Evolutionary conservation across 2,113 vertebrate species (phyloP).

Genomic region (Pollachius pollachius): DNA sequence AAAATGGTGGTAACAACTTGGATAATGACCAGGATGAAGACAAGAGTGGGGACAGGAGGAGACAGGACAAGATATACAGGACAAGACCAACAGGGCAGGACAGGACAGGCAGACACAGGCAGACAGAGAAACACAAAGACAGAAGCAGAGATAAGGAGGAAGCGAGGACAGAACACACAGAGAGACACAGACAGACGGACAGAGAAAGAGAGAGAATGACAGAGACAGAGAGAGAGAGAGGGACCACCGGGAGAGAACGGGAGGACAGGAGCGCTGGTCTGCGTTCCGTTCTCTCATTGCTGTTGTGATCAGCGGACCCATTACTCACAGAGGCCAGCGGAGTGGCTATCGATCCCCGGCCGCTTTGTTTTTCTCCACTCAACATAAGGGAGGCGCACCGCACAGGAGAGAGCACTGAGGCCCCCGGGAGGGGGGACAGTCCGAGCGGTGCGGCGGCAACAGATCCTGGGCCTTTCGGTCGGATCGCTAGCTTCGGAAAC

Average conservation of each 20-base stretch:
- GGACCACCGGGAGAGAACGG: not conserved
- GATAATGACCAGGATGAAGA: too few species aligned
- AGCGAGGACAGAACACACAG: not conserved
- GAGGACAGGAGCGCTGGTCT: not conserved
- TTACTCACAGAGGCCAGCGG: constrained; percentile 67
- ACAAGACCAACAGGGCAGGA: too few species aligned
- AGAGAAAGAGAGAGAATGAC: constrained; percentile 21
- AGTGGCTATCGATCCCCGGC: constrained; percentile 72
- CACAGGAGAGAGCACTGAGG: constrained; percentile 61
- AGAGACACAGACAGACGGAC: not conserved
- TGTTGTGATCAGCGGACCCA: constrained; percentile 58
- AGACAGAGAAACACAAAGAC: constrained; percentile 29
- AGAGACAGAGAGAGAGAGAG: constrained; percentile 7
- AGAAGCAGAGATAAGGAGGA: constrained; percentile 12
- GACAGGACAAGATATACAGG: too few species aligned
- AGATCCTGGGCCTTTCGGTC: too few species aligned
- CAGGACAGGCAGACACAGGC: not conserved
- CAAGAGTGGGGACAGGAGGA: too few species aligned
- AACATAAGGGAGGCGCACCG: constrained; percentile 27
- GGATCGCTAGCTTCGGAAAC: too few species aligned
- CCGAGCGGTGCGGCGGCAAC: constrained; percentile 38
- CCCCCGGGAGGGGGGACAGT: constrained; percentile 74
- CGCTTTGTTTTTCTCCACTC: constrained; percentile 64
- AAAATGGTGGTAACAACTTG: too few species aligned
- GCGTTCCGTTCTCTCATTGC: constrained; percentile 42